These are phyloP conservation scores for Lithophane leautieri DNA, from an alignment of 2,888 invertebrate genomes.

Conservation along the genomic window DNA sequence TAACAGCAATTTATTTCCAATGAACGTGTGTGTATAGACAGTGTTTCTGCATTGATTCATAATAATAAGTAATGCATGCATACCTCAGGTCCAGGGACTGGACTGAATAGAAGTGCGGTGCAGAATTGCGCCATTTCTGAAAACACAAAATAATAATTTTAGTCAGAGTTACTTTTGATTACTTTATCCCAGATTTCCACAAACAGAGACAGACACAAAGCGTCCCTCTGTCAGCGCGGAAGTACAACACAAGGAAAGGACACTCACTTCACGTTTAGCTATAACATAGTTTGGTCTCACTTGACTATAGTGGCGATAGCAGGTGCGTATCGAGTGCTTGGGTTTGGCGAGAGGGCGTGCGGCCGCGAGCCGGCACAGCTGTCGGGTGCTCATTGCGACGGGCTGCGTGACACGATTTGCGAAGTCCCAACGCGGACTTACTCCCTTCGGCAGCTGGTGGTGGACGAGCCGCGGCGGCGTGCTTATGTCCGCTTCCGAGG, in stretches of 20 bases:
- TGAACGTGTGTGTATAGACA: conserved; percentile 66
- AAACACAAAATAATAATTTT: conserved; percentile 68
- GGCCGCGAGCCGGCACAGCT: conserved; percentile 80
- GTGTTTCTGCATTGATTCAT: conserved; percentile 68
- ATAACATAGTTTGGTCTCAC: conserved; percentile 87
- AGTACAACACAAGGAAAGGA: conserved; percentile 67
- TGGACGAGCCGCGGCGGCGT: conserved; percentile 74
- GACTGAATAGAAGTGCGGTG: conserved; percentile 86
- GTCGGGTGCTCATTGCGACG: conserved; percentile 82
- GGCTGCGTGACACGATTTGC: conserved; percentile 50
- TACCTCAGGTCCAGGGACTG: conserved; percentile 88
- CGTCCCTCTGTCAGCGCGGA: conserved; percentile 44
- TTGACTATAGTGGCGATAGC: conserved; percentile 85
- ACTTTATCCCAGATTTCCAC: conserved; percentile 15
- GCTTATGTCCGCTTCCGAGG: conserved; percentile 73
- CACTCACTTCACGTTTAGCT: conserved; percentile 85
- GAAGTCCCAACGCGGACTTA: conserved; percentile 58
- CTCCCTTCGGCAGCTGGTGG: conserved; percentile 34
- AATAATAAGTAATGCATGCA: conserved; percentile 63
- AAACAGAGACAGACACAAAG: conserved; percentile 50
- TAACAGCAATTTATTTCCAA: conserved; percentile 82
- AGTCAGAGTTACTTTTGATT: conserved; percentile 1
- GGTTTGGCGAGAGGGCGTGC: conserved; percentile 72
- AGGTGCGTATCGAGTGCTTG: conserved; percentile 73
- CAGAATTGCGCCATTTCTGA: conserved; percentile 89